A percentile compares a stretch with the other conserved stretches of the same genome.
These are phyloP conservation scores for Eptesicus fuscus DNA, from an alignment of 2,113 vertebrate species.

Conservation along the genomic window DNA sequence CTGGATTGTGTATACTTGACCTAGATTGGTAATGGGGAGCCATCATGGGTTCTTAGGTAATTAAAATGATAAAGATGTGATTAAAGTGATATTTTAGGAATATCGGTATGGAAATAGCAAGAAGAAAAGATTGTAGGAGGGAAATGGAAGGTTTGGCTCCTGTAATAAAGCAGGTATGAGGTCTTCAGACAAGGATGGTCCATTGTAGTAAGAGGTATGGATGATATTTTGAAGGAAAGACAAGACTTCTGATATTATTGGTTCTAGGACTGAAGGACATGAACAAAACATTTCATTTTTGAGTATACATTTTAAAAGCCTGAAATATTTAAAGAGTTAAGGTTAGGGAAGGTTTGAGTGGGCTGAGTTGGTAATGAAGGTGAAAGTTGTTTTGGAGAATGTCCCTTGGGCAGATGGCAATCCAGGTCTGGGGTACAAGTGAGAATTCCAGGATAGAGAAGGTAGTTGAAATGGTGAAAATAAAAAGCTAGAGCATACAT, in stretches of 20 bases:
- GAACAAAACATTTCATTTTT: background rate
- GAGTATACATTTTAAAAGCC: background rate
- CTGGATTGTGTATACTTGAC: background rate
- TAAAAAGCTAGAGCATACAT: background rate
- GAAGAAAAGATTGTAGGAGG: background rate
- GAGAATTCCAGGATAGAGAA: background rate
- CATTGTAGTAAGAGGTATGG: background rate
- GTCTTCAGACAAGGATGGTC: background rate
- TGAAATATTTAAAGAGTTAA: background rate
- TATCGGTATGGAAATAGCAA: background rate
- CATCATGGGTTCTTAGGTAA: background rate
- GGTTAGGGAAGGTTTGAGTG: background rate
- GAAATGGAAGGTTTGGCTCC: background rate
- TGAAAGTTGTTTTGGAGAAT: background rate
- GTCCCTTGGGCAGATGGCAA: background rate
- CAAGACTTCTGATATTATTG: background rate
- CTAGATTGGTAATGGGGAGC: background rate
- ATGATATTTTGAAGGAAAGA: background rate
- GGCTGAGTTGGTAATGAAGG: background rate
- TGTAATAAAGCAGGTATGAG: background rate
- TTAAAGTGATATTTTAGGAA: conserved; percentile 4
- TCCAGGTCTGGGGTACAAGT: background rate
- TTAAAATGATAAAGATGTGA: background rate
- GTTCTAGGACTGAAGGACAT: background rate
- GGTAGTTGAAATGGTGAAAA: background rate